Base-by-base conservation (phyloP, 2,797 vertebrate species). In the Sebastes baramenuke region DNA sequence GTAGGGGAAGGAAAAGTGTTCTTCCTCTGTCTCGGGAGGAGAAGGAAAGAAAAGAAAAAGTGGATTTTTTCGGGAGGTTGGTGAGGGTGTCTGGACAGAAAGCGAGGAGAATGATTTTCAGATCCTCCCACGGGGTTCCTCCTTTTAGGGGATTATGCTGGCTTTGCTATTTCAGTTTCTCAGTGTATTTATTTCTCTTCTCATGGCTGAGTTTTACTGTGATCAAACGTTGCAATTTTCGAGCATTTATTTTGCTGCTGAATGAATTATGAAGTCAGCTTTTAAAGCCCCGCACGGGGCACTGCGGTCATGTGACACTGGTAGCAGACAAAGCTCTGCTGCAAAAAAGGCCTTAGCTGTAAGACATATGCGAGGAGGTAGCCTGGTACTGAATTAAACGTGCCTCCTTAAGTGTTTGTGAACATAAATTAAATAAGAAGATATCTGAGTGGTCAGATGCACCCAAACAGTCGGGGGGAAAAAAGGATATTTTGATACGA, bases 151-250 rank as follows among this genome's bases (percentile, higher is more conserved):
- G 83, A 86, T 88, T 89, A 87, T 88, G 91, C 90, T 85, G 88
- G 88, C 92, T 91, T 91, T 89, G 91, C 93, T 89, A 70, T 93
- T 92, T 93, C 79, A 80, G 59, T 94, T 92, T 92, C 87, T 91
- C 80, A 64, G 78, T 90, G 78, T 95, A 95, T 96, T 95, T 95
- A 95, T 95, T 96, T 92, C 91, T 85, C 84, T 89, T 92, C 84
- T 92, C 89, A 91, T 89, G 83, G 90, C 91, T 91, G 88, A 92
- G 88, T 93, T 92, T 92, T 93, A 95, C 94, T 95, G 95, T 95
- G 95, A 96, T 94, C 87, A 91, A 85, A 87, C 68, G 74, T 91
- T 91, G 89, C 87, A 85, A 83, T 90, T 89, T 87, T 89, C n/a
- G 2, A 92, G 91, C 92, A 87, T 93, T 92, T 88, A 85, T 87